phyloP scores from a whole-genome alignment of 2,113 vertebrate species.

The Ahaetulla prasina region DNA sequence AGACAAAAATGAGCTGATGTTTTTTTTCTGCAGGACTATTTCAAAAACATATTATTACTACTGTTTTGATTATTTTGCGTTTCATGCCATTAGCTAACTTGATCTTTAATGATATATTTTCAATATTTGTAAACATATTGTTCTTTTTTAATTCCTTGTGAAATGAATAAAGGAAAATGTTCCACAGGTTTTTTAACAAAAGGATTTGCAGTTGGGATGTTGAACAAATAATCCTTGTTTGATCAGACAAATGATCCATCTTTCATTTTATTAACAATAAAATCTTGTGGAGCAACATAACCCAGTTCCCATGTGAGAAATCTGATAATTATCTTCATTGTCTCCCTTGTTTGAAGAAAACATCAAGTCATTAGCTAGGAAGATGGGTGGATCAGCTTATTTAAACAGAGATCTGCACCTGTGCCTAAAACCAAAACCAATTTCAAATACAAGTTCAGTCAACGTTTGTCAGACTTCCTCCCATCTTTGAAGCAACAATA shows the following conservation, averaged over 20 bases:
- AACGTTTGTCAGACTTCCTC: conserved; percentile 1
- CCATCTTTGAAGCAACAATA: conserved; percentile 28
- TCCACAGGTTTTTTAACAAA: conserved; percentile 23
- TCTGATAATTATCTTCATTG: conserved; percentile 37
- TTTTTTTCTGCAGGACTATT: neutral
- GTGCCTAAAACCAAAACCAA: conserved; percentile 50
- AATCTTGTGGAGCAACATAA: conserved; percentile 49
- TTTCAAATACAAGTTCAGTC: neutral
- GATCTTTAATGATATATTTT: neutral
- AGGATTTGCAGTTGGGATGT: conserved; percentile 45
- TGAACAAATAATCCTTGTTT: conserved; percentile 49
- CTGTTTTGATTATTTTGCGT: neutral
- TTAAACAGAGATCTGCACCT: conserved; percentile 40
- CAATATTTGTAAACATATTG: neutral
- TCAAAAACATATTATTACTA: neutral
- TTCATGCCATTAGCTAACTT: neutral
- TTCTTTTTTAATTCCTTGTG: neutral
- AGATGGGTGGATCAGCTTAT: conserved; percentile 37
- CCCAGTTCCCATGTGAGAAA: conserved; percentile 63
- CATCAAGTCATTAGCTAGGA: conserved; percentile 29
- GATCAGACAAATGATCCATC: conserved; percentile 40
- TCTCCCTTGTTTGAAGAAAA: conserved; percentile 55
- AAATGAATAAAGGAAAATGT: neutral
- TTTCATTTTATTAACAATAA: conserved; percentile 40
- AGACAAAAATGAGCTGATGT: neutral